A percentile compares a stretch with the other conserved stretches of the same genome.
Conservation (phyloP, 2,888 invertebrate species). For the Podabrus alpinus region DNA sequence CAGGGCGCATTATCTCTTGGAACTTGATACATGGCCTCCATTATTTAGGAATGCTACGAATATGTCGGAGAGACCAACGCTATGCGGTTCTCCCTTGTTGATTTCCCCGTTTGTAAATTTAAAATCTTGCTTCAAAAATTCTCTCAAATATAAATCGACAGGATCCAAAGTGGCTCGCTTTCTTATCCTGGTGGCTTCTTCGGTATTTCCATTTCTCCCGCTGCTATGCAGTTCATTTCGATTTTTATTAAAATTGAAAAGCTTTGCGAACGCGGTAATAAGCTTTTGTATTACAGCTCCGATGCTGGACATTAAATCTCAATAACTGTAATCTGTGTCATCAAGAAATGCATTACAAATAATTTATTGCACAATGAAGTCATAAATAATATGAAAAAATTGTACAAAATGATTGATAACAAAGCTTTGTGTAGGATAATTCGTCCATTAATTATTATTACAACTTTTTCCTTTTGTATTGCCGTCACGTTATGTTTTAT, state of each 20-base stretch:
- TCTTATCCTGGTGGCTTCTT: neutral
- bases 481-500: neutral
- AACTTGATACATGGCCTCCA: conserved; percentile 47
- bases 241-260: neutral
- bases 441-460: conserved; percentile 18
- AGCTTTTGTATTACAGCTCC: neutral
- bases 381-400: conserved; percentile 12
- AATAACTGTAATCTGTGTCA: neutral
- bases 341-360: conserved; percentile 9
- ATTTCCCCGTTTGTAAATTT: conserved; percentile 22
- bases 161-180: neutral
- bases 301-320: neutral
- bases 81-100: conserved; percentile 17
- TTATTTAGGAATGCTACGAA: conserved; percentile 49
- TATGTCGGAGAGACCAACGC: conserved; percentile 28
- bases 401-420: conserved; percentile 13
- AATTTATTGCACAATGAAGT: conserved; percentile 13
- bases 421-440: conserved; percentile 15
- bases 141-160: neutral
- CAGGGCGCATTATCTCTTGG: conserved; percentile 48
- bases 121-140: conserved; percentile 10
- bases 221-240: neutral
- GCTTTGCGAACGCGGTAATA: neutral
- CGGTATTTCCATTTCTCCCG: neutral
- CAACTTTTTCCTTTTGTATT: neutral